Base-by-base conservation (phyloP, 2,797 vertebrate genomes). In the Sternarchorhynchus goeldii region DNA sequence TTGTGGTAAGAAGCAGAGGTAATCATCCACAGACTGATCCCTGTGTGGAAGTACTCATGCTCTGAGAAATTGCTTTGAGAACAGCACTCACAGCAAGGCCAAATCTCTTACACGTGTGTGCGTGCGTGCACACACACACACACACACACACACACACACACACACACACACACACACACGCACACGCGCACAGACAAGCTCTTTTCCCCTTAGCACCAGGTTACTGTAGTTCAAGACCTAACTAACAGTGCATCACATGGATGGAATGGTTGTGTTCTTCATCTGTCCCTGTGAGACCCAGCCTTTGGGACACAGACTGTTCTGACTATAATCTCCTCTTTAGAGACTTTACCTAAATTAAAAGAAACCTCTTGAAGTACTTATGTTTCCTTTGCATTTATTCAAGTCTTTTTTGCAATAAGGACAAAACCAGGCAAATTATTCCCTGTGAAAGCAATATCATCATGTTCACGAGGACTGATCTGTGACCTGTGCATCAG, bases 51-150 rank as follows among this genome's bases (percentile, higher is more conserved):
- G 71, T 75, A 77, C 75, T 58, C 68, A 72, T 68, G 80, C 75
- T 73, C 77, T 53, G 57, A 79, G 58, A 84, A 86, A 85, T 82
- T 82, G 84, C 84, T 82, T 85, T 85, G 77, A 83, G 82, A 69
- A 77, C 76, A 78, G 76, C 31, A 20, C 74, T 69, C 69, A 67
- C 62, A 59, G 25, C 71, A 80, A 76, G 25, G 36, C 18, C 63
- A 74, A 82, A 75, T 69, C 64, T 50, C 53, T 56, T 12, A n/a
- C 57, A 25, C 66, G 31, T 41, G 66, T 25, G 21, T 5, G n/a
- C n/a, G 55, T 21, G 65, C 39, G 16, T 3, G 55, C 39, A 53
- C 21, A 55, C 2, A 53, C 32, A 36, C 63, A 39, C 32, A n/a
- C 17, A 39, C 62, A 36, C 62, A n/a, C 17, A 64, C 31, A 65